These are phyloP conservation scores for Hemiprocne comata DNA, from an alignment of 2,113 vertebrate species.

Conservation along the genomic window DNA sequence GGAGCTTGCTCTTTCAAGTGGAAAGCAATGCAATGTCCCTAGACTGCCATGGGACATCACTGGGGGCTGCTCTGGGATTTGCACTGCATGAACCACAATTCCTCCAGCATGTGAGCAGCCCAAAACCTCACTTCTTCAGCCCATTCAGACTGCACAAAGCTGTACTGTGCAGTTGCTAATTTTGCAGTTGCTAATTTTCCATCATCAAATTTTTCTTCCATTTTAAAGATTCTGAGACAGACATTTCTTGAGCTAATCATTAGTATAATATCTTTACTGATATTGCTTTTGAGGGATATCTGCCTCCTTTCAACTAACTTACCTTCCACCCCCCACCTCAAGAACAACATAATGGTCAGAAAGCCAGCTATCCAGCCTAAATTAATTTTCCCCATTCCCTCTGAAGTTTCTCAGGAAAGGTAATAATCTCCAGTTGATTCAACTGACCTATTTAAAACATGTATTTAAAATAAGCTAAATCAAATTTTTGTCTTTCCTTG, in stretches of 20 bases:
- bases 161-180: background rate
- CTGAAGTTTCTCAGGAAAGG: background rate
- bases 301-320: background rate
- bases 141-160: background rate
- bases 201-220: background rate
- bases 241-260: background rate
- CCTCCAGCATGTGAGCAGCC: background rate
- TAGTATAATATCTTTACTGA: background rate
- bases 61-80: background rate
- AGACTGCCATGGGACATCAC: background rate
- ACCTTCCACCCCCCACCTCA: background rate
- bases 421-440: slow-evolving; percentile 13
- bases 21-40: background rate
- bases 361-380: background rate
- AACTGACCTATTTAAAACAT: slow-evolving; percentile 23
- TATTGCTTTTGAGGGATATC: background rate
- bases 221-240: background rate
- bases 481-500: slow-evolving; percentile 30
- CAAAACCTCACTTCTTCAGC: background rate
- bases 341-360: background rate
- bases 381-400: background rate
- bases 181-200: background rate
- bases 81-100: background rate
- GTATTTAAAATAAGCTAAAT: slow-evolving; percentile 12
- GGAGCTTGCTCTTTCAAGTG: background rate